Evolutionary conservation across 2,797 vertebrate species (phyloP), one percentile per base, ranked within the genome.

Genomic region (Enteromius viviparus): DNA sequence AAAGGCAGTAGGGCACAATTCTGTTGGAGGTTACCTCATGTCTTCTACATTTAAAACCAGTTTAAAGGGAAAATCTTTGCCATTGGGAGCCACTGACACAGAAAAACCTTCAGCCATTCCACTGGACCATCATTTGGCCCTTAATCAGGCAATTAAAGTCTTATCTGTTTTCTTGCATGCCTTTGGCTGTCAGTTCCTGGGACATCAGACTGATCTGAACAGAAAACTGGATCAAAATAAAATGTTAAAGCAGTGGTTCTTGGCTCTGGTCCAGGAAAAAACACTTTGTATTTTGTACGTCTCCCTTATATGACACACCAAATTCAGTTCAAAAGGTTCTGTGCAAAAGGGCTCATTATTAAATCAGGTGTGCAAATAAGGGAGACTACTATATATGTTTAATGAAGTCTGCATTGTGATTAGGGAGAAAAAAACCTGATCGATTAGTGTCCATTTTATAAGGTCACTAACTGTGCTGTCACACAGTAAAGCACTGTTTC

Each of bases 401-500:
- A 62, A 62, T 62, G 58, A 29, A 15, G 58, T 51, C 47, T 51
- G 70, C 26, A 72, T 32, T 72, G 47, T 51, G 70, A 51, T 72
- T 21, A 15, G 60, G 26, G 26, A 15, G 26, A 64, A 17, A 64
- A 15, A 29, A 15, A 14, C 15, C 14, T 0, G 26, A 32, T 64
- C 26, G 60, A 29, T 62, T 29, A 32, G 60, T 32, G 60, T 17
- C 15, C 60, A 64, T 64, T 64, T 64, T 32, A 64, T 64, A 64
- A 62, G 60, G 60, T 64, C 60, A n/a, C 9, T 21, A 51, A 51
- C 47, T 29, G 23, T 74, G 71, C 29, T 53, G 19, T 53, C 71
- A 53, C 6, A 6, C 11, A 51, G 11, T 23, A 10, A 53, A 15
- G 23, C 19, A 91, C 90, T 89, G 90, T 89, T 84, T 92, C 90